A percentile compares a stretch with the other conserved stretches of the same genome.
Evolutionary conservation across 2,888 invertebrate genomes (phyloP).

Genomic region (Agrenia bidenticulata): DNA sequence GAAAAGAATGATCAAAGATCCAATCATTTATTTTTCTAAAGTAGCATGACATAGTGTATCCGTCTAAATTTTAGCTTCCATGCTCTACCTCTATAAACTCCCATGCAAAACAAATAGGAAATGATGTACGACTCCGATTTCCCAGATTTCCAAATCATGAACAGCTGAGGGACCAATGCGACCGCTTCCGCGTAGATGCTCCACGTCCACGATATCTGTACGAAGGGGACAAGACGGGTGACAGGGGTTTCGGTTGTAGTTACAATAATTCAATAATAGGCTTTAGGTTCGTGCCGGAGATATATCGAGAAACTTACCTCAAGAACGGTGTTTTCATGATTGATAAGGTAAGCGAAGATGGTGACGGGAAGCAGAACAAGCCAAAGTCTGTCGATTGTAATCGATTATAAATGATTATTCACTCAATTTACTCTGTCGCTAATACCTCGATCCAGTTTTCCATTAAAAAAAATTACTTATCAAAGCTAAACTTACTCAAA

Average conservation of each 20-base stretch:
- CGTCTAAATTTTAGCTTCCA: no score
- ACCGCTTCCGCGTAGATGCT: conserved; percentile 44
- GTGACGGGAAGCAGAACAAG: conserved; percentile 33
- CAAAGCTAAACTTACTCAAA: conserved; percentile 23
- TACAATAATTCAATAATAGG: neutral
- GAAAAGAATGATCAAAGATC: neutral
- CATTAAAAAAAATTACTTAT: neutral
- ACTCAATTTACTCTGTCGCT: neutral
- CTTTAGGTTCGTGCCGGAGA: no score
- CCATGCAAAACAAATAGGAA: conserved; percentile 26
- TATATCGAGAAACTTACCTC: conserved; percentile 24
- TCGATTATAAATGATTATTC: no score
- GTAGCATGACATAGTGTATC: no score
- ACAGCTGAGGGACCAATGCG: conserved; percentile 39
- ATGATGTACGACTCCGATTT: conserved; percentile 18
- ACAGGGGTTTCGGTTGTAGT: neutral
- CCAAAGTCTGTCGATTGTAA: conserved; percentile 26
- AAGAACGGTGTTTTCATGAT: conserved; percentile 16
- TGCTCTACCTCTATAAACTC: conserved; percentile 36
- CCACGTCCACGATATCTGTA: conserved; percentile 39
- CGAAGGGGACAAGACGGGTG: no score
- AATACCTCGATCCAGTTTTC: neutral
- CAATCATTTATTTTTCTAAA: neutral
- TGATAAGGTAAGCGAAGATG: conserved; percentile 23
- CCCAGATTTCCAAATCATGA: conserved; percentile 31